Evolutionary conservation across 2,797 vertebrate species (phyloP), one percentile per base, ranked within the genome.

Genomic region (Podarcis siculus): DNA sequence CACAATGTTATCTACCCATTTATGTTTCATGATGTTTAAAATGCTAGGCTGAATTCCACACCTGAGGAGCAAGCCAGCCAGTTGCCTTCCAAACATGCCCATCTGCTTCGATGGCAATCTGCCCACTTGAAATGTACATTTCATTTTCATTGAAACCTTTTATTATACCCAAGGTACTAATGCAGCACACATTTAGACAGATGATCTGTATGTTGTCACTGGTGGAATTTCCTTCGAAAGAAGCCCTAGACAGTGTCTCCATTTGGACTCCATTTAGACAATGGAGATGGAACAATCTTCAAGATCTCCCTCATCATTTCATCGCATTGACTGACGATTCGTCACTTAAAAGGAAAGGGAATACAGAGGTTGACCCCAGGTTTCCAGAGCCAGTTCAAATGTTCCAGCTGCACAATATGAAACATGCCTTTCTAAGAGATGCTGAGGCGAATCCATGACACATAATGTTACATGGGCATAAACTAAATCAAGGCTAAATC

Each of bases 101-200:
- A 96, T 96, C 95, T 96, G 95, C 91, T 95, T 84, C 92, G 82
- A 92, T 95, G 94, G 95, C 94, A 95, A 87, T 89, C 87, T 89
- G 95, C 94, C 94, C 91, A 91, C 91, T 93, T 91, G 91, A 92
- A 94, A 93, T 92, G 23, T 45, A 42, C 79, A 76, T 75, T 94
- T 66, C 32, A 55, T 66, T 64, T 95, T 92, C 91, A 87, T 86
- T 94, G 94, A 92, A 93, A 93, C 92, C 83, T 93, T 94, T 94
- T 82, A 84, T 90, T 93, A 2, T 90, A 93, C 87, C 87, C 89
- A 92, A 93, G 90, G 91, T 94, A 93, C 95, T 93, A 95, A 93
- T 89, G 90, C 89, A 95, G 90, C 93, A 94, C 92, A 95, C 79
- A 87, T 94, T 93, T 90, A 91, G 86, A 89, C 88, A 93, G 91